phyloP scores from a whole-genome alignment of 1,140 invertebrate species.

The Eufriesea mexicana region DNA sequence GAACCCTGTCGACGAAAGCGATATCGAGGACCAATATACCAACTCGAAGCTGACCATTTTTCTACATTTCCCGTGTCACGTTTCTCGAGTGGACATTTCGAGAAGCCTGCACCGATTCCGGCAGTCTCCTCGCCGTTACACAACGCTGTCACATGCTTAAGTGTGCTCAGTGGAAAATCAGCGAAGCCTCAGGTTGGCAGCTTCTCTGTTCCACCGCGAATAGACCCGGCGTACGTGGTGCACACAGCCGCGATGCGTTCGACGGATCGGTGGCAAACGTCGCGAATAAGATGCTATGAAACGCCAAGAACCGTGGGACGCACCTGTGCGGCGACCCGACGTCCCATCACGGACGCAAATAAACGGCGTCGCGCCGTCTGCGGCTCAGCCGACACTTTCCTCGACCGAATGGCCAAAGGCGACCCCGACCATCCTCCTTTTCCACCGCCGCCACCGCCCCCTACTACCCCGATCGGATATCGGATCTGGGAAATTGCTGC shows the following conservation, averaged over 20 bases:
- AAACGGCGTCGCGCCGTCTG: conserved; percentile 80
- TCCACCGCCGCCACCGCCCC: background rate
- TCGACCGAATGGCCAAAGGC: conserved; percentile 36
- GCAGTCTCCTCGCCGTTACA: background rate
- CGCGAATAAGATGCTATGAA: conserved; percentile 18
- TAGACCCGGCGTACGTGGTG: conserved; percentile 23
- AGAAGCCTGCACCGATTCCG: background rate
- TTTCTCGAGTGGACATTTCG: background rate
- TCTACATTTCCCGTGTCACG: background rate
- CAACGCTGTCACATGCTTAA: conserved; percentile 4
- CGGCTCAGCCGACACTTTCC: conserved; percentile 39
- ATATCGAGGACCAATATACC: background rate
- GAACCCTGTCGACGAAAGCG: background rate
- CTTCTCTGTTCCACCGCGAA: conserved; percentile 41
- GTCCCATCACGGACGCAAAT: conserved; percentile 70
- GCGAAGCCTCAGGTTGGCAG: conserved; percentile 13
- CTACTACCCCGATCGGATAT: background rate
- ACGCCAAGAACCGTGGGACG: conserved; percentile 35
- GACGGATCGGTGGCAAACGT: conserved; percentile 22
- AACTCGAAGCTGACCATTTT: background rate
- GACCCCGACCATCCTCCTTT: conserved; percentile 7
- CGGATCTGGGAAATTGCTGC: background rate
- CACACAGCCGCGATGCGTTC: background rate
- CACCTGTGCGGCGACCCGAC: conserved; percentile 63
- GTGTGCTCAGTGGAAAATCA: background rate